Base-by-base conservation (phyloP, 2,113 vertebrate genomes). In the Istiophorus platypterus region DNA sequence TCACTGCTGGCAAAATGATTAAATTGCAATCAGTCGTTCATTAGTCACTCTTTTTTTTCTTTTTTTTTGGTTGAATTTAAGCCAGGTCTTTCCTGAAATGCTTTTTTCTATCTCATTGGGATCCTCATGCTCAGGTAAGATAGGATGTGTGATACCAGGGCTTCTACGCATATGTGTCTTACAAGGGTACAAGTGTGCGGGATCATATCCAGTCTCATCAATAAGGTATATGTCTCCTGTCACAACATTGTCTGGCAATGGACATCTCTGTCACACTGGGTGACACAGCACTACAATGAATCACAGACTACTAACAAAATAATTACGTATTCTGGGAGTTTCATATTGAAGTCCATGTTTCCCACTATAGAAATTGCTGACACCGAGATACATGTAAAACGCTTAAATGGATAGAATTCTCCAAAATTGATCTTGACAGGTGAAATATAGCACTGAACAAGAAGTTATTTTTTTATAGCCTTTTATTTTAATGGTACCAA, bases 321-420 rank as follows among this genome's bases (percentile, higher is more conserved):
- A 79, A 90, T 91, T 89, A 90, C 80, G 83, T 76, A 82, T 85
- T 89, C 88, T 31, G n/a, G 83, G 76, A 77, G 64, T 89, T 92
- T 88, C 76, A 84, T 87, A 75, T 68, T 81, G 77, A 82, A 80
- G 86, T 78, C 73, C 76, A 78, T 61, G 78, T 86, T 89, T 76
- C 45, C 29, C 49, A 62, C 59, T 58, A 37, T 83, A 86, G 62
- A 80, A 82, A 73, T 37, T 63, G 81, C 27, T 77, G 75, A 87
- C 72, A 77, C 67, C 77, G 34, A 87, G 74, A 72, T 69, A 75
- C 80, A 71, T 1, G 18, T 61, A 69, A 85, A 84, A 81, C 45
- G 59, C 84, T 88, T 72, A 45, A 69, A 85, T 81, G 45, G 63
- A 72, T 45, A 9, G 42, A 75, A 86, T 85, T 87, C 41, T 39